A percentile compares a stretch with the other conserved stretches of the same genome.
These are phyloP conservation scores for Scytalopus superciliaris DNA, from an alignment of 2,113 vertebrate species.

Conservation along the genomic window DNA sequence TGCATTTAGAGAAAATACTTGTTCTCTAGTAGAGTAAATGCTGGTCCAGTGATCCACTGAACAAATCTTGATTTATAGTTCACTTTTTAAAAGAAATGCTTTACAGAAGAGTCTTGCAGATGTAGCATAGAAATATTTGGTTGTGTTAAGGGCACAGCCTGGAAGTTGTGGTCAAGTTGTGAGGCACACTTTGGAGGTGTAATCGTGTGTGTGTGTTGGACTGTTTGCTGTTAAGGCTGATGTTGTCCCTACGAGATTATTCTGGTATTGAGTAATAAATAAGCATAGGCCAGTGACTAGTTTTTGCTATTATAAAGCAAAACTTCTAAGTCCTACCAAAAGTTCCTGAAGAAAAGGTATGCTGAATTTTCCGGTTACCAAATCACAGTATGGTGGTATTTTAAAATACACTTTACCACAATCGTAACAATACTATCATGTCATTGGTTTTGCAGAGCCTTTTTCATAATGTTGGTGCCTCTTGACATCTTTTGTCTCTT, in stretches of 20 bases:
- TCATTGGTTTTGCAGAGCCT: background rate
- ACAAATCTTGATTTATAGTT: background rate
- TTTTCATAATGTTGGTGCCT: background rate
- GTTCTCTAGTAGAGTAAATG: background rate
- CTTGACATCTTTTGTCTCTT: background rate
- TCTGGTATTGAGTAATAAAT: background rate
- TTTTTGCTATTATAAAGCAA: background rate
- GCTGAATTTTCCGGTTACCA: background rate
- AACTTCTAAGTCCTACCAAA: background rate
- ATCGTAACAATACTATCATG: background rate
- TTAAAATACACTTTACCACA: background rate
- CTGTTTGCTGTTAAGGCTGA: background rate
- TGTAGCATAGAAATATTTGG: fast-evolving
- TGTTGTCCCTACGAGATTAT: background rate
- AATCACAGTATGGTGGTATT: background rate
- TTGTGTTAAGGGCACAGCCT: background rate
- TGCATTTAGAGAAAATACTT: background rate
- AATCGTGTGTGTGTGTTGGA: fast-evolving
- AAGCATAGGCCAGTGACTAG: background rate
- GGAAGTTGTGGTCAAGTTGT: no score
- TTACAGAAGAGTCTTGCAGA: background rate
- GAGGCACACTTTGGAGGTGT: background rate
- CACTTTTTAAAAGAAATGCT: background rate
- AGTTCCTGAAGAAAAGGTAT: background rate
- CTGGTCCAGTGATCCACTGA: background rate